Percentiles rank a stretch among this genome's conserved stretches.
Conservation (phyloP, 2,797 vertebrate genomes). For the Peromyscus melanophrys region DNA sequence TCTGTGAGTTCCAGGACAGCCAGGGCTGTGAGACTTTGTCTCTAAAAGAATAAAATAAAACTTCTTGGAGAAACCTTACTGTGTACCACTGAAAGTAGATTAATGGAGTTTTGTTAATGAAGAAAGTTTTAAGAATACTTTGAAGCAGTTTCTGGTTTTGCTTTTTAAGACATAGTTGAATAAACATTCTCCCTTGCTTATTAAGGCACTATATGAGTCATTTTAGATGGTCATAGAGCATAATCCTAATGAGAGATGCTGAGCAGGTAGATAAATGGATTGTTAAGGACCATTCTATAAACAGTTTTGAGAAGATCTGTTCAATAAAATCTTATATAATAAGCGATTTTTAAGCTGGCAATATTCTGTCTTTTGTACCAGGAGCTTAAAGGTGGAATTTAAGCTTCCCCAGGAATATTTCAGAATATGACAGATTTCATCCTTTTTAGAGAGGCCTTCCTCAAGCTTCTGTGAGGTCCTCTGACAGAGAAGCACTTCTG, state of each 20-base stretch:
- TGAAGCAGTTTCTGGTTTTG: background rate
- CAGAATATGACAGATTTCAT: background rate
- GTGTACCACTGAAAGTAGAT: background rate
- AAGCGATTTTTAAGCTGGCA: background rate
- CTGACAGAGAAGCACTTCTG: background rate
- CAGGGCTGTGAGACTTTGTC: background rate
- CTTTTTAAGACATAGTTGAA: background rate
- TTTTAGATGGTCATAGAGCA: background rate
- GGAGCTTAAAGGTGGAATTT: slow-evolving; percentile 1
- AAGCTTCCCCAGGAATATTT: slow-evolving; percentile 11
- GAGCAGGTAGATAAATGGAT: background rate
- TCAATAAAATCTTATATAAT: background rate
- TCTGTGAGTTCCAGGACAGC: background rate
- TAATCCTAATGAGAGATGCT: background rate
- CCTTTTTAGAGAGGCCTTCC: background rate
- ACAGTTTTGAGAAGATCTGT: background rate
- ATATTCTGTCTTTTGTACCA: background rate
- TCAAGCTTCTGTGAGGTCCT: background rate
- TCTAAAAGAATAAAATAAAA: background rate
- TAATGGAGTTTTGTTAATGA: background rate
- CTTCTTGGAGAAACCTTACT: background rate
- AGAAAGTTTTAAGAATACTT: background rate
- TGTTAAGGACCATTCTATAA: slow-evolving; percentile 28
- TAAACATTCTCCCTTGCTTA: background rate
- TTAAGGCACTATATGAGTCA: background rate